These are phyloP conservation scores for Syrmaticus mikado DNA, from an alignment of 2,113 vertebrate genomes.

Conservation along the genomic window DNA sequence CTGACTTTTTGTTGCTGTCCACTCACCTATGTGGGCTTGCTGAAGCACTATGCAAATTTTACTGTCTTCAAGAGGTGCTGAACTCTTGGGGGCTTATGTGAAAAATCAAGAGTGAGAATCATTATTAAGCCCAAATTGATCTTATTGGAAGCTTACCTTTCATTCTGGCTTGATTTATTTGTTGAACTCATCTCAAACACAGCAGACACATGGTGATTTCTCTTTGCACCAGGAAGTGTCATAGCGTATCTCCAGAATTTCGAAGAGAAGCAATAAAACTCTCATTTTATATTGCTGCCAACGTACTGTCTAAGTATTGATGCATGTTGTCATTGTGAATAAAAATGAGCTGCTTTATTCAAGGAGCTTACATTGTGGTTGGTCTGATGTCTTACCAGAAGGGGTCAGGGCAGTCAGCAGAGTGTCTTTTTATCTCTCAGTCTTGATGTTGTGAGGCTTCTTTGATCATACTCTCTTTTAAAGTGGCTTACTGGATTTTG, in stretches of 20 bases:
- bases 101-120: neutral
- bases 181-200: neutral
- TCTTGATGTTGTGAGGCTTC: rapidly evolving
- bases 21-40: neutral
- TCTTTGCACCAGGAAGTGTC: neutral
- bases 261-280: neutral
- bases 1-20: neutral
- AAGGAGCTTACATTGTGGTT: neutral
- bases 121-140: neutral
- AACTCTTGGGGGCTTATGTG: neutral
- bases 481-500: neutral
- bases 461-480: neutral
- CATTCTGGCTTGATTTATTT: neutral
- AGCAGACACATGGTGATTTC: neutral
- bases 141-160: neutral
- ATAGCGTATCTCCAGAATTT: neutral
- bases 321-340: rapidly evolving
- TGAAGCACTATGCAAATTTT: neutral
- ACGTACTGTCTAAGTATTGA: neutral
- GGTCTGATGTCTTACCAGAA: neutral
- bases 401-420: neutral
- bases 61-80: neutral
- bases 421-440: rapidly evolving
- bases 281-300: neutral
- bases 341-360: neutral